These are phyloP conservation scores for Ptilonorhynchus violaceus DNA, from an alignment of 2,113 vertebrate genomes.

Conservation along the genomic window DNA sequence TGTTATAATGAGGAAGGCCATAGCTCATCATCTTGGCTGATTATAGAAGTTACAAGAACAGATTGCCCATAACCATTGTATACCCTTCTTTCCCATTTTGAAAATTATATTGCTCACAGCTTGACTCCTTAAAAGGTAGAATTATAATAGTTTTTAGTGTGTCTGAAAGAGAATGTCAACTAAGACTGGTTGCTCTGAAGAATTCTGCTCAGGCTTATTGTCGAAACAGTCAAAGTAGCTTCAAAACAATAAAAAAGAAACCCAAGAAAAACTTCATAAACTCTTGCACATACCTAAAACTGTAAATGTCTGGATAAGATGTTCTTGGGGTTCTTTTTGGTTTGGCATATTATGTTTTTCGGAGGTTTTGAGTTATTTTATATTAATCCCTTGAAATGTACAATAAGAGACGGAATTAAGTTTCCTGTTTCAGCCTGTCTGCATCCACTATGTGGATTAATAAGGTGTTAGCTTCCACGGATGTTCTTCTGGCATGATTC, in stretches of 20 bases:
- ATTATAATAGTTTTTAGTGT: conserved; percentile 9
- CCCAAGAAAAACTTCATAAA: background rate
- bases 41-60: conserved; percentile 30
- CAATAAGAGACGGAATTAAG: background rate
- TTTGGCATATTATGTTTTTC: background rate
- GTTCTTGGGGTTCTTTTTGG: accelerated
- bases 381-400: background rate
- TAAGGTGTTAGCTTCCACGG: background rate
- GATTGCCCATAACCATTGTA: conserved; percentile 54
- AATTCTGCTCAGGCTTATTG: background rate
- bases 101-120: conserved; percentile 62
- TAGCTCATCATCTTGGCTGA: conserved; percentile 46
- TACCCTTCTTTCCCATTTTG: conserved; percentile 18
- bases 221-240: accelerated
- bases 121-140: conserved; percentile 44
- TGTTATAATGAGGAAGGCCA: conserved; percentile 16
- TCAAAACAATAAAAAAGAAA: background rate
- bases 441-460: background rate
- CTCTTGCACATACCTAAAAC: background rate
- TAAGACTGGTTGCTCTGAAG: background rate
- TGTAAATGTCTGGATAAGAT: background rate
- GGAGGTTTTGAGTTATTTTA: background rate
- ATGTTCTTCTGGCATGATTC: background rate
- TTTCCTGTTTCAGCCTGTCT: background rate
- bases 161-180: conserved; percentile 19